Evolutionary conservation across 2,888 invertebrate species (phyloP), one percentile per base, ranked within the genome.

Genomic region (Autographa gamma): DNA sequence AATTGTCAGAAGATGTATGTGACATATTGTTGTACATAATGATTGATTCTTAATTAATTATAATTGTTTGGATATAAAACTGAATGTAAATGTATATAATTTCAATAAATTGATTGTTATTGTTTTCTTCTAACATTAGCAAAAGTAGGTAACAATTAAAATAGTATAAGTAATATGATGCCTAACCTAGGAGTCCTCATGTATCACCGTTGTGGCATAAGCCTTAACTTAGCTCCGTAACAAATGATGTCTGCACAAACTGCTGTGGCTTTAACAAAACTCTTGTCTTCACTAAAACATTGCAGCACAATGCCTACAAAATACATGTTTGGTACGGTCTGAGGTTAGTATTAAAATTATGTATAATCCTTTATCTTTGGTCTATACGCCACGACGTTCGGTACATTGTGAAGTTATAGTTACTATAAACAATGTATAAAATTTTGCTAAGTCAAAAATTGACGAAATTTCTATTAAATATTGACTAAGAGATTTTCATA

Each of bases 391-490:
- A 91, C 90, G 92, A 93, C 92, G 90, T 87, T 90, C 93, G 92
- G 93, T 93, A 90, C 88, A 89, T 88, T 92, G 89, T 91, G 93
- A 91, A 92, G 89, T 92, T 91, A 93, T 87, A 91, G 89, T 93
- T 84, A 90, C 90, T 93, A 95, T 94, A 95, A 94, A 95, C 92
- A 93, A 95, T 89, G 93, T 95, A 95, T 95, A 95, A 95, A 95
- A 95, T 94, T 95, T 95, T 93, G 93, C 95, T 95, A 95, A 92
- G 95, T 95, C 95, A 95, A 93, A 95, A 95, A 95, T 95, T 95
- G 95, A 95, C 95, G 90, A 93, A 91, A 93, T 94, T 94, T 92
- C 91, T 93, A 93, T 93, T 90, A 89, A 89, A 92, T 95, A 95
- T 95, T 95, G 95, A 95, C 95, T 95, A 95, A 94, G 93, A 94